Evolutionary conservation across 1,140 invertebrate genomes (phyloP).

Genomic region (Laupala kohalensis): DNA sequence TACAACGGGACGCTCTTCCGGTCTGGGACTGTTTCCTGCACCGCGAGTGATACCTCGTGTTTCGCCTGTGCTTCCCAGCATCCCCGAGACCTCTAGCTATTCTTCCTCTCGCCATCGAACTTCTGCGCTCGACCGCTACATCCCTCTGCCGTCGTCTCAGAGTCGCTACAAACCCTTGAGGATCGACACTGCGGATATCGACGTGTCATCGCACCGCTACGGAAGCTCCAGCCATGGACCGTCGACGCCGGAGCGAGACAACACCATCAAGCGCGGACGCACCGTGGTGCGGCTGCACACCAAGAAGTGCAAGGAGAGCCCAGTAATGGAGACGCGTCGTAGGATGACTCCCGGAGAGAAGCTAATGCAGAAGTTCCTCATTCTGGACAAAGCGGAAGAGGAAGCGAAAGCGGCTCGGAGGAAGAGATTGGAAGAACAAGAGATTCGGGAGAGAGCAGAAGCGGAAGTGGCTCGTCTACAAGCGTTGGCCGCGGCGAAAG

Average conservation of each 20-base stretch:
- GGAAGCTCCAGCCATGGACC: conserved; percentile 21
- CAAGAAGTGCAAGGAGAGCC: conserved; percentile 34
- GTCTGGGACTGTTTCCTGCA: background rate
- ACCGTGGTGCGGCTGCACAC: conserved; percentile 56
- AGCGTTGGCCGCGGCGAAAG: background rate
- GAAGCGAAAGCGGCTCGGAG: conserved; percentile 13
- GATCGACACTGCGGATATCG: conserved; percentile 70
- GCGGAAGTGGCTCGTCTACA: background rate
- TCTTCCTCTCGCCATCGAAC: background rate
- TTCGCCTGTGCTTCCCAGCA: conserved; percentile 51
- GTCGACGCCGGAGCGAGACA: conserved; percentile 24
- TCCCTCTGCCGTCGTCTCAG: conserved; percentile 28
- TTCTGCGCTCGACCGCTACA: conserved; percentile 26
- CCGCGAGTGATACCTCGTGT: conserved; percentile 1
- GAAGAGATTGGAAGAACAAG: background rate
- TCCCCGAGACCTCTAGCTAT: conserved; percentile 42
- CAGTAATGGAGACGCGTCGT: conserved; percentile 25
- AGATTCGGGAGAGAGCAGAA: background rate
- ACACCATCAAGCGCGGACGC: conserved; percentile 51
- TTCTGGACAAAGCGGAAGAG: conserved; percentile 38
- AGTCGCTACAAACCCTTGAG: conserved; percentile 46
- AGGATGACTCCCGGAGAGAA: conserved; percentile 55
- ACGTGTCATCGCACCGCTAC: conserved; percentile 48
- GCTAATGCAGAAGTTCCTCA: conserved; percentile 59
- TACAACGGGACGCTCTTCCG: background rate